Conservation (phyloP, 2,888 invertebrate species). For the Polymixis flavicincta region DNA sequence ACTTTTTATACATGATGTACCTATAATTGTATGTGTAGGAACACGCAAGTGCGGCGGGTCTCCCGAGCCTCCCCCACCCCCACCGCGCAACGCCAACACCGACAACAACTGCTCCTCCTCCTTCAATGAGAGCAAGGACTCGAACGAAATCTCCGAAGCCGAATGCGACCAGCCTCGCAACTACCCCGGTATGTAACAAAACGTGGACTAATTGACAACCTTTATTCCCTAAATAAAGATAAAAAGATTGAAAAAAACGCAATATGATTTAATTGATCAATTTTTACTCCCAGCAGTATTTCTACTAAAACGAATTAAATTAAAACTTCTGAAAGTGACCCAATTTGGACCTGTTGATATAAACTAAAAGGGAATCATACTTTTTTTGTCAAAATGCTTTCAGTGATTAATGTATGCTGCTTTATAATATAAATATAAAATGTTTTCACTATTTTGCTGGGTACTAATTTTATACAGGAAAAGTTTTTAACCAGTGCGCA, state of each 20-base stretch:
- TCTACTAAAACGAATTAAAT: slow-evolving; percentile 25
- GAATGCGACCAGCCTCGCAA: slow-evolving; percentile 97
- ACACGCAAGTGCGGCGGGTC: slow-evolving; percentile 86
- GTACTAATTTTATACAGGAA: slow-evolving; percentile 47
- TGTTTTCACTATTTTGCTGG: slow-evolving; percentile 27
- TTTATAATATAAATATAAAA: slow-evolving; percentile 37
- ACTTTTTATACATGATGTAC: no score
- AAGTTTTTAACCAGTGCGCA: no score
- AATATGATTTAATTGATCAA: not conserved
- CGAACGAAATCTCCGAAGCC: slow-evolving; percentile 98
- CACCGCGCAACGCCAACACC: slow-evolving; percentile 95
- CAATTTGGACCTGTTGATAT: slow-evolving; percentile 45
- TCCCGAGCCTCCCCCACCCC: slow-evolving; percentile 93
- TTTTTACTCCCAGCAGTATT: slow-evolving; percentile 45
- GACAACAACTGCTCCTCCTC: slow-evolving; percentile 94
- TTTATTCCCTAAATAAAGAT: not conserved
- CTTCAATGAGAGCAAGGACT: slow-evolving; percentile 98
- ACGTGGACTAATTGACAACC: slow-evolving; percentile 5
- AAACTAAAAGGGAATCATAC: slow-evolving; percentile 64
- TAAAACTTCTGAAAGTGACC: slow-evolving; percentile 73
- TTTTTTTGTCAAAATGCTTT: slow-evolving; percentile 64
- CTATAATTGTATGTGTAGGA: slow-evolving; percentile 67
- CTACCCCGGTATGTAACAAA: slow-evolving; percentile 93
- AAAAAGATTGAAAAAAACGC: not conserved
- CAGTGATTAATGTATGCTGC: slow-evolving; percentile 44